These are phyloP conservation scores for Pseudorhombus dupliciocellatus DNA, from an alignment of 2,113 vertebrate species.

Conservation along the genomic window DNA sequence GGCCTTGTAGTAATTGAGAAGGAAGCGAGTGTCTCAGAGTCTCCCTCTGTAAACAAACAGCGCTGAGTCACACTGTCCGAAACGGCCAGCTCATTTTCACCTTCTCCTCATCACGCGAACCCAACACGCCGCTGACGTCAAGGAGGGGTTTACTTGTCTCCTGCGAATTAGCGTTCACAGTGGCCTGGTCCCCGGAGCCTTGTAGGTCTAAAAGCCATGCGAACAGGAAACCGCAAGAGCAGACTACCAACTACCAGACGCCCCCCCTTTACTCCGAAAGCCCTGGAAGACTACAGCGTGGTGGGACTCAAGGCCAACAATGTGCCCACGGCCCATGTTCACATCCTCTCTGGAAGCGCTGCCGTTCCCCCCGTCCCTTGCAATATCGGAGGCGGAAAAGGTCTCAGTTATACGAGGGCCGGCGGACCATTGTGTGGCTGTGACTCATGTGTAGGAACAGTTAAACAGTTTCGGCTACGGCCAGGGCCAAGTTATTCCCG, in stretches of 20 bases:
- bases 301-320: conserved; percentile 80
- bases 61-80: conserved; percentile 55
- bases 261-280: conserved; percentile 55
- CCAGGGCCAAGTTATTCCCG: conserved; percentile 22
- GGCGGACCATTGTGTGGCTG: conserved; percentile 66
- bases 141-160: conserved; percentile 61
- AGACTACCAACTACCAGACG: conserved; percentile 38
- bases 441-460: conserved; percentile 56
- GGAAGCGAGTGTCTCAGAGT: conserved; percentile 36
- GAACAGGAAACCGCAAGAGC: conserved; percentile 72
- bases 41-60: conserved; percentile 46
- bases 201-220: conserved; percentile 72
- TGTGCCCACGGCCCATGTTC: conserved; percentile 73
- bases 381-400: conserved; percentile 69
- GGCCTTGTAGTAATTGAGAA: conserved; percentile 34
- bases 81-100: conserved; percentile 35
- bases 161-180: conserved; percentile 50
- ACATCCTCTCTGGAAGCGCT: conserved; percentile 80
- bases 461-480: conserved; percentile 33
- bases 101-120: conserved; percentile 62
- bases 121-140: conserved; percentile 76
- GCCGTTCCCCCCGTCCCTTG: conserved; percentile 62
- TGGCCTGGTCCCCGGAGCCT: conserved; percentile 66
- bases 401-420: conserved; percentile 53
- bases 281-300: conserved; percentile 54